phyloP scores from a whole-genome alignment of 1,140 invertebrate genomes.

The Macrostomum lignano region DNA sequence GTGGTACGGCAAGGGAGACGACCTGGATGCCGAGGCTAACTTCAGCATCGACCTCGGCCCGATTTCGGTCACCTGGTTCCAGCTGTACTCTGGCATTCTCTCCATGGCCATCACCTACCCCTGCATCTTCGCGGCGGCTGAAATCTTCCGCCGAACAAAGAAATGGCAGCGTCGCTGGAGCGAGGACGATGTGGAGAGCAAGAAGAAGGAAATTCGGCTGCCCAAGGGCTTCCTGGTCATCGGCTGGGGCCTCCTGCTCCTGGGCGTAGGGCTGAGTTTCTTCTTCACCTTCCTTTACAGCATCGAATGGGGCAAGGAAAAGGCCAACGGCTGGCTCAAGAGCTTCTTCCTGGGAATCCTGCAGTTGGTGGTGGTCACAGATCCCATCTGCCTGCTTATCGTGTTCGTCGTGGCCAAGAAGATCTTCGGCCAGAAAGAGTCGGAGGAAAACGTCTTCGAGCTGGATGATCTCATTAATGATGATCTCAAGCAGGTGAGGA shows the following conservation, averaged over 20 bases:
- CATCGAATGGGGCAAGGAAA: no score
- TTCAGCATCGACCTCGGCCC: no score
- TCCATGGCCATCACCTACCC: constrained; percentile 6
- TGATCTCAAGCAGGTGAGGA: background rate
- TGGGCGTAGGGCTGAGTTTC: no score
- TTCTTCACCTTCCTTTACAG: no score
- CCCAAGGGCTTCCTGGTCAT: constrained; percentile 14
- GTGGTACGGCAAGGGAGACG: constrained; percentile 15
- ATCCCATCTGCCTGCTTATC: background rate
- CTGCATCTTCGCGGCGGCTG: constrained; percentile 6
- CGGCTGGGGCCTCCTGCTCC: constrained; percentile 11
- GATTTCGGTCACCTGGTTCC: no score
- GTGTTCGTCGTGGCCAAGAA: constrained; percentile 3
- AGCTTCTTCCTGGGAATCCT: no score
- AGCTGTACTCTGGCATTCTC: constrained; percentile 6
- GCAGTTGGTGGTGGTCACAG: constrained; percentile 1
- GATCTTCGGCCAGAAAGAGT: background rate
- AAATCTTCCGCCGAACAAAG: constrained; percentile 7
- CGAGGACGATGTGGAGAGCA: constrained; percentile 5
- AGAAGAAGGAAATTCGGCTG: constrained; percentile 6
- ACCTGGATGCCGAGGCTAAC: no score
- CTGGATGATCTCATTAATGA: background rate
- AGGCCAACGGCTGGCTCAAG: no score
- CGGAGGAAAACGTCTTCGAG: background rate
- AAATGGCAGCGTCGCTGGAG: background rate